These are phyloP conservation scores for Mesorhabditis spiculigera DNA, from an alignment of 2,888 invertebrate species.

Conservation along the genomic window DNA sequence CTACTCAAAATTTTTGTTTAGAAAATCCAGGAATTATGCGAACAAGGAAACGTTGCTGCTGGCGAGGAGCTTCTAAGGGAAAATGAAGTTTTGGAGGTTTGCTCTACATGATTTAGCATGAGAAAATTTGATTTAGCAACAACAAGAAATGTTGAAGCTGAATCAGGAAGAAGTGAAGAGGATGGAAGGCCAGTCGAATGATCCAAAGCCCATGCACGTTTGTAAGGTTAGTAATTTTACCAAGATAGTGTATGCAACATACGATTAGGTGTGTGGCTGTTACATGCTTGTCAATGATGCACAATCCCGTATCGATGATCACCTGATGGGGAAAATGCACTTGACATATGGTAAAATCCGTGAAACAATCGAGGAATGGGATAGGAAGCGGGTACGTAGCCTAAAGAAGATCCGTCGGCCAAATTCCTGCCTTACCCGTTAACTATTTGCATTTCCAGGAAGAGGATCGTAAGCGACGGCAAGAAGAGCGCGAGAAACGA, in stretches of 20 bases:
- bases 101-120: too few species aligned
- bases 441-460: not conserved
- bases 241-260: not conserved
- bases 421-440: too few species aligned
- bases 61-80: not conserved
- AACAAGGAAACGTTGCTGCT: conserved; percentile 4
- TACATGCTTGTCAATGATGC: not conserved
- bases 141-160: not conserved
- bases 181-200: not conserved
- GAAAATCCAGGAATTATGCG: conserved; percentile 1
- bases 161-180: not conserved
- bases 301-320: conserved; percentile 1
- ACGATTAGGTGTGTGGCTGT: not conserved
- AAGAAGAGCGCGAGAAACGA: not conserved
- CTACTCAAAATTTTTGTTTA: not conserved
- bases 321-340: conserved; percentile 4
- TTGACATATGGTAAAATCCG: not conserved
- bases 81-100: not conserved
- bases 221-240: not conserved
- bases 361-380: conserved; percentile 1
- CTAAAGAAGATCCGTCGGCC: too few species aligned
- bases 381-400: not conserved
- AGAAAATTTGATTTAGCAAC: not conserved
- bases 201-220: not conserved
- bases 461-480: not conserved